Evolutionary conservation across 2,888 invertebrate species (phyloP).

Genomic region (Philereme transversata): DNA sequence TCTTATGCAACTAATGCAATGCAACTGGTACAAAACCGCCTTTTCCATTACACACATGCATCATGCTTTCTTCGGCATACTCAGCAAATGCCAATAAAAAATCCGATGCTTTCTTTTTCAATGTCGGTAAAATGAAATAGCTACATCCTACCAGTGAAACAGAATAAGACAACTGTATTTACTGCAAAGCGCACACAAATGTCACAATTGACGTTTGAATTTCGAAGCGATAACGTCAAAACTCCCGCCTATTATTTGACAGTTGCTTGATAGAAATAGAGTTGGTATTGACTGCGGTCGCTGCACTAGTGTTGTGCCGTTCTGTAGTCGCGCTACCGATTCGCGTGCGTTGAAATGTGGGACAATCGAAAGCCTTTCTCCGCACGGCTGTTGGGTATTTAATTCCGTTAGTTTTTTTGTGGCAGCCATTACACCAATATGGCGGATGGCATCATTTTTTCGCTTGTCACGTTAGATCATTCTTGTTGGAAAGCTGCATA

Average conservation of each 20-base stretch:
- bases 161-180: conserved; percentile 54
- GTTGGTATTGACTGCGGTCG: conserved; percentile 51
- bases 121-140: conserved; percentile 65
- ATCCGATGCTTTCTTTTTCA: conserved; percentile 82
- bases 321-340: conserved; percentile 61
- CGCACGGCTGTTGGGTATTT: conserved; percentile 78
- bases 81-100: conserved; percentile 69
- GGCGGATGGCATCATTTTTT: conserved; percentile 81
- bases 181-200: conserved; percentile 48
- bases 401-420: conserved; percentile 84
- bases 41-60: conserved; percentile 81
- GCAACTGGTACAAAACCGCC: conserved; percentile 70
- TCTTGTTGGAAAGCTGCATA: conserved; percentile 74
- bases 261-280: conserved; percentile 57
- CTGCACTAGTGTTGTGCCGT: conserved; percentile 59
- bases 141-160: conserved; percentile 42
- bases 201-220: conserved; percentile 51
- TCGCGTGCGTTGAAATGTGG: conserved; percentile 81
- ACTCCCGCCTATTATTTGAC: conserved; percentile 62
- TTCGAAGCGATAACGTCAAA: conserved; percentile 55
- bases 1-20: conserved; percentile 81
- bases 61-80: conserved; percentile 82
- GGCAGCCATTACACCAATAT: conserved; percentile 79
- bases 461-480: conserved; percentile 84
- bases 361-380: conserved; percentile 85